These are phyloP conservation scores for Sakesphorus luctuosus DNA, from an alignment of 2,113 vertebrate genomes.

Conservation along the genomic window DNA sequence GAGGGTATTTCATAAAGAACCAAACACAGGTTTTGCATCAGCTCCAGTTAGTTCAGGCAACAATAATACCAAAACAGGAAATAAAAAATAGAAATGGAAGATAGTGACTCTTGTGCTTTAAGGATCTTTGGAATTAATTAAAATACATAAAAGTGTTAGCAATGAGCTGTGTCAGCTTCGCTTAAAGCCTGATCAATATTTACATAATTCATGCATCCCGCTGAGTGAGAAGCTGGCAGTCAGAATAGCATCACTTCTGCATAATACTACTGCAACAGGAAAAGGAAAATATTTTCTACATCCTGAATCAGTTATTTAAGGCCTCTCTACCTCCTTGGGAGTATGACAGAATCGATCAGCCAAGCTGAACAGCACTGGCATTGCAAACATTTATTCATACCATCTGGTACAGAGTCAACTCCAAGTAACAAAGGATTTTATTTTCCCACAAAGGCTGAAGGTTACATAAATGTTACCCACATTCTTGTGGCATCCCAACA, in stretches of 20 bases:
- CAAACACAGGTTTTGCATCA: slow-evolving; percentile 4
- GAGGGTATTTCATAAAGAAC: not conserved
- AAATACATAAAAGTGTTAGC: not conserved
- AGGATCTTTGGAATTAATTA: not conserved
- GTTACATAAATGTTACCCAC: slow-evolving; percentile 44
- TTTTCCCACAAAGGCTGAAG: slow-evolving; percentile 70
- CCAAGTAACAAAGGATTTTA: slow-evolving; percentile 70
- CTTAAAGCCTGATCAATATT: slow-evolving; percentile 30
- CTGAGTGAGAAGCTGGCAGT: slow-evolving; percentile 13
- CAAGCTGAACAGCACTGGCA: slow-evolving; percentile 63
- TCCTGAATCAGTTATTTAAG: slow-evolving; percentile 63
- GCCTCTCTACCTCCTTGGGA: slow-evolving; percentile 46
- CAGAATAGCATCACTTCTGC: slow-evolving; percentile 7
- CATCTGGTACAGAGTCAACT: slow-evolving; percentile 67
- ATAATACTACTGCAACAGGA: slow-evolving; percentile 43
- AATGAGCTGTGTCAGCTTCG: not conserved
- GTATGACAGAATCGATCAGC: slow-evolving; percentile 65
- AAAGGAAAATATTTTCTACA: slow-evolving; percentile 64
- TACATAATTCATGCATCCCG: not conserved
- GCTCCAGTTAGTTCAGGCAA: not conserved
- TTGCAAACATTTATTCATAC: slow-evolving; percentile 68
- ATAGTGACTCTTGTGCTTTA: not conserved
- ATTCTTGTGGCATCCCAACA: slow-evolving; percentile 42
- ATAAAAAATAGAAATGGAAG: not conserved
- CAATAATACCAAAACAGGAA: not conserved